Evolutionary conservation across 2,888 invertebrate species (phyloP).

Genomic region (Erannis defoliaria): DNA sequence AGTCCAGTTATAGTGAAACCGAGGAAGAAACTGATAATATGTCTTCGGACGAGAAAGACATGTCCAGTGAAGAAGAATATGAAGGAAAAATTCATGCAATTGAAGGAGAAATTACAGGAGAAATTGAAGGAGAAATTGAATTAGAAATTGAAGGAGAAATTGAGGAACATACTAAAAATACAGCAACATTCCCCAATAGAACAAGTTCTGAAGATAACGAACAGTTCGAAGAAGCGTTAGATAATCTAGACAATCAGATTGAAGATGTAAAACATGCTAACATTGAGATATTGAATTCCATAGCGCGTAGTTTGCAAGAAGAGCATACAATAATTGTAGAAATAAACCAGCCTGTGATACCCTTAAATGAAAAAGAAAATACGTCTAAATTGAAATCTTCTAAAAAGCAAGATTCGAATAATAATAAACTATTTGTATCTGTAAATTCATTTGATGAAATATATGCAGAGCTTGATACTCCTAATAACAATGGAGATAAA

Average conservation of each 20-base stretch:
- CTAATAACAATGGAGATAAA: slow-evolving; percentile 26
- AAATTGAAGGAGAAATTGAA: slow-evolving; percentile 49
- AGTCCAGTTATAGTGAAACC: slow-evolving; percentile 80
- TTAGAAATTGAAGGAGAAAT: slow-evolving; percentile 55
- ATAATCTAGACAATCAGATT: slow-evolving; percentile 74
- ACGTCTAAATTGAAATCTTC: slow-evolving; percentile 36
- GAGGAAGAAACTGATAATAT: slow-evolving; percentile 70
- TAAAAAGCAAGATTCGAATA: slow-evolving; percentile 67
- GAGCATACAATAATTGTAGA: slow-evolving; percentile 67
- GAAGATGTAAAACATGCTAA: slow-evolving; percentile 75
- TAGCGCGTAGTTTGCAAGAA: slow-evolving; percentile 77
- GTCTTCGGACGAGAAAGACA: slow-evolving; percentile 72
- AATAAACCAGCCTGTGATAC: slow-evolving; percentile 44
- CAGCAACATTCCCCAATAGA: slow-evolving; percentile 50
- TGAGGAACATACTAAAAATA: slow-evolving; percentile 39
- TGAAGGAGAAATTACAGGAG: no score
- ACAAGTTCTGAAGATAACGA: slow-evolving; percentile 83
- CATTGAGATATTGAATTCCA: slow-evolving; percentile 78
- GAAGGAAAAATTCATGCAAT: slow-evolving; percentile 50
- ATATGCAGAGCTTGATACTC: slow-evolving; percentile 69
- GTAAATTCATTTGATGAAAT: slow-evolving; percentile 81
- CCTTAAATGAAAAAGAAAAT: slow-evolving; percentile 55
- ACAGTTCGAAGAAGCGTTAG: slow-evolving; percentile 82
- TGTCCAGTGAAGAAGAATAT: slow-evolving; percentile 59
- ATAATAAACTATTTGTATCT: slow-evolving; percentile 70